A percentile compares a stretch with the other conserved stretches of the same genome.
phyloP scores from a whole-genome alignment of 2,797 vertebrate species.

The Bradypodion pumilum region DNA sequence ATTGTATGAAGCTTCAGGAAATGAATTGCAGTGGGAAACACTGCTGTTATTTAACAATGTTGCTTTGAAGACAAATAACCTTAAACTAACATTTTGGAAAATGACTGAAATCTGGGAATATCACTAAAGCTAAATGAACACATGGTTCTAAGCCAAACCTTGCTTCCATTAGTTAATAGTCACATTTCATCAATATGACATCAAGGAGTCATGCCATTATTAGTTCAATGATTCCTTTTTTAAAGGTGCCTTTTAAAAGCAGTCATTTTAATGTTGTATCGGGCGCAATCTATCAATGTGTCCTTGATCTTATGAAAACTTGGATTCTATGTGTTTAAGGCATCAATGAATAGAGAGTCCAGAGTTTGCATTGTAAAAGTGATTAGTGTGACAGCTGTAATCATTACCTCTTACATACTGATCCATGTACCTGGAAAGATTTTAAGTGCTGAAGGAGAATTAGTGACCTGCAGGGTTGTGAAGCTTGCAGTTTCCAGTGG shows the following conservation, averaged over 20 bases:
- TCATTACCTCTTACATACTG: constrained; percentile 54
- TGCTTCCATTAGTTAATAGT: constrained; percentile 36
- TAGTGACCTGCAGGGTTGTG: constrained; percentile 30
- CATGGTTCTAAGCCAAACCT: constrained; percentile 25
- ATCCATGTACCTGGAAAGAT: constrained; percentile 48
- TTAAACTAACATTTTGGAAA: constrained; percentile 16
- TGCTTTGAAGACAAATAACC: constrained; percentile 17
- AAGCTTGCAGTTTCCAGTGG: constrained; percentile 34
- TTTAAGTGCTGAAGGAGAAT: constrained; percentile 48
- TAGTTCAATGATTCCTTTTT: constrained; percentile 50
- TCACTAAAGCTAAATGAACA: constrained; percentile 31
- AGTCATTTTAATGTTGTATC: constrained; percentile 55
- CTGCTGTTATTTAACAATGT: constrained; percentile 18
- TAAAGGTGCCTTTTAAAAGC: constrained; percentile 56
- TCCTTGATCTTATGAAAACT: constrained; percentile 51
- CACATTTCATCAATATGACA: constrained; percentile 40
- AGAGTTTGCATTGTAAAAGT: constrained; percentile 55
- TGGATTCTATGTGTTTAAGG: constrained; percentile 36
- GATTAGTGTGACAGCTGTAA: constrained; percentile 56
- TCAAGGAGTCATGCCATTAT: constrained; percentile 41
- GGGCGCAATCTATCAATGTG: constrained; percentile 38
- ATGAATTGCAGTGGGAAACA: constrained; percentile 27
- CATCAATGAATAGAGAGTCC: constrained; percentile 49
- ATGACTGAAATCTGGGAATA: constrained; percentile 1
- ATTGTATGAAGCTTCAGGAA: constrained; percentile 24